Conservation (phyloP, 1,140 invertebrate species). For the Octopus sinensis region DNA sequence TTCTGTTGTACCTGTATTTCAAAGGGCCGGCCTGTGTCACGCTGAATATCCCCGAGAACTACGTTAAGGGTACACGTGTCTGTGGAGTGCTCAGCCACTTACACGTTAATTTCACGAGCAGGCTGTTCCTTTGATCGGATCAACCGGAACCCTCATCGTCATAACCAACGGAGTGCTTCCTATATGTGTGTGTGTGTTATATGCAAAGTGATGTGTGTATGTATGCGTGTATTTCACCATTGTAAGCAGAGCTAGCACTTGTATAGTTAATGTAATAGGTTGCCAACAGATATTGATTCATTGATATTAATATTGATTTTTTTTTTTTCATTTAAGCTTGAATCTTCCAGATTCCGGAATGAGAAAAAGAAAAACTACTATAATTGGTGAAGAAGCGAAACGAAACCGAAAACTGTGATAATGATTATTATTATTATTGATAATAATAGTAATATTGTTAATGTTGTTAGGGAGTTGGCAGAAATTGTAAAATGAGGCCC, state of each 20-base stretch:
- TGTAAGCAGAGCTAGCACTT: neutral
- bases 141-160: too few relatives aligned
- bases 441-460: neutral
- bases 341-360: neutral
- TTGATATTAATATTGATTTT: neutral
- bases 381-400: neutral
- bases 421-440: neutral
- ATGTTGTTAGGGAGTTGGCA: neutral
- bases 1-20: too few relatives aligned
- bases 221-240: too few relatives aligned
- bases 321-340: conserved; percentile 1
- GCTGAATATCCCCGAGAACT: too few relatives aligned
- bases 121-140: too few relatives aligned
- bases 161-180: too few relatives aligned
- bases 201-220: too few relatives aligned
- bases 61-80: too few relatives aligned
- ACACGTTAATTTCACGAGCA: too few relatives aligned
- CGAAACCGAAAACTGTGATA: conserved; percentile 9
- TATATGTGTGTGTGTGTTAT: too few relatives aligned
- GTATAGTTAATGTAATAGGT: neutral
- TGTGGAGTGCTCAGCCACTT: too few relatives aligned
- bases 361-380: neutral
- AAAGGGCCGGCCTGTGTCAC: too few relatives aligned
- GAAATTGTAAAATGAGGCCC: neutral
- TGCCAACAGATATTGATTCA: neutral